phyloP scores from a whole-genome alignment of 2,113 vertebrate genomes.

The Albula goreensis region DNA sequence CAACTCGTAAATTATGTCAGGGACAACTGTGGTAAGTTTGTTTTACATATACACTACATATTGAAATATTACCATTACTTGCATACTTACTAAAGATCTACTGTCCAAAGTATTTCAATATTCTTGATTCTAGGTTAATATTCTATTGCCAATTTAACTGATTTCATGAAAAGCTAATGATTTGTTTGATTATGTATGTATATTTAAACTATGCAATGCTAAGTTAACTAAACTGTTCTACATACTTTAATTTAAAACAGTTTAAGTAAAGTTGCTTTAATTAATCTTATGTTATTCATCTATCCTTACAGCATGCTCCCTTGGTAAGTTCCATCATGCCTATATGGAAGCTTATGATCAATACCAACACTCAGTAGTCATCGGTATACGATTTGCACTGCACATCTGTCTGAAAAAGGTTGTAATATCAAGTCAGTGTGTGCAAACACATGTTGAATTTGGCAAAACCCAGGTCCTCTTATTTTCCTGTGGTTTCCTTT shows the following conservation, averaged over 20 bases:
- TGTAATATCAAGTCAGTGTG: background rate
- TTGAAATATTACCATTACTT: slow-evolving; percentile 24
- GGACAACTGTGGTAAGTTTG: slow-evolving; percentile 81
- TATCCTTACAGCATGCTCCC: slow-evolving; percentile 64
- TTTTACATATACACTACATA: background rate
- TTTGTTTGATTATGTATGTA: no score
- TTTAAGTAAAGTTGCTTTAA: background rate
- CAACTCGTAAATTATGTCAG: slow-evolving; percentile 74
- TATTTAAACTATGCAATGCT: no score
- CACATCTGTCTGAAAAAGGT: no score
- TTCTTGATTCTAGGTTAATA: background rate
- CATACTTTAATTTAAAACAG: no score
- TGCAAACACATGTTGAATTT: background rate
- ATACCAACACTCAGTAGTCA: background rate
- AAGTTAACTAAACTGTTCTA: no score
- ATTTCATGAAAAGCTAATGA: background rate
- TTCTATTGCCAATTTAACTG: background rate
- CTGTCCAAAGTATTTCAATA: background rate
- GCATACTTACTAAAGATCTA: background rate
- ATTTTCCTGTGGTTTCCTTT: background rate
- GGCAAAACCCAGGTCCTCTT: background rate
- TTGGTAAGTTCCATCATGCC: slow-evolving; percentile 52
- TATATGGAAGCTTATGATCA: slow-evolving; percentile 4
- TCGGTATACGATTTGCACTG: background rate
- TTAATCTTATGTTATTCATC: slow-evolving; percentile 8